These are phyloP conservation scores for Hipparchia sbordonii DNA, from an alignment of 2,888 invertebrate genomes.

Conservation along the genomic window DNA sequence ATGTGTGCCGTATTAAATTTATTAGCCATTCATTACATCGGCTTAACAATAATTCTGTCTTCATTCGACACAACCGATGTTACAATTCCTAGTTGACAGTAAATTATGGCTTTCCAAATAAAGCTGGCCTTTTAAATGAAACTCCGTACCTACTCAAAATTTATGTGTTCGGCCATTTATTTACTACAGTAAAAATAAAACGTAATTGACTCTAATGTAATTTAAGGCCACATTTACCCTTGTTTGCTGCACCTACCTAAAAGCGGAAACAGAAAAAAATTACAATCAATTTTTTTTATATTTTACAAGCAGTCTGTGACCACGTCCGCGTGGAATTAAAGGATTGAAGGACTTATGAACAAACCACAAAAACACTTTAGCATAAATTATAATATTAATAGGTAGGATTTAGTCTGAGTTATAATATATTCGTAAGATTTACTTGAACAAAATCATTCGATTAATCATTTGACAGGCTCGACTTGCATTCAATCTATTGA, in stretches of 20 bases:
- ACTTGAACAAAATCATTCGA: too few species aligned
- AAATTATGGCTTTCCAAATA: constrained; percentile 23
- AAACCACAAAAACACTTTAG: too few species aligned
- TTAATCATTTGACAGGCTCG: too few species aligned
- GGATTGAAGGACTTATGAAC: too few species aligned
- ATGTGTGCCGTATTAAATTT: constrained; percentile 11
- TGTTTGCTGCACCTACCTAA: not conserved
- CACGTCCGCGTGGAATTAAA: too few species aligned
- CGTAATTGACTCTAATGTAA: not conserved
- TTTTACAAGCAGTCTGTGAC: too few species aligned
- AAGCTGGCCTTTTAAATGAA: constrained; percentile 18
- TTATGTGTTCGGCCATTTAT: constrained; percentile 9
- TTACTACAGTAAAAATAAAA: constrained; percentile 4
- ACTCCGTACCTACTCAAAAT: constrained; percentile 5
- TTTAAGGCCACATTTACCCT: not conserved
- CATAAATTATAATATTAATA: too few species aligned
- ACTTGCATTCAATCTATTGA: too few species aligned
- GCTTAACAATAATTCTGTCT: constrained; percentile 17
- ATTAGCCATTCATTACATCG: constrained; percentile 14
- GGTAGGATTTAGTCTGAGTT: too few species aligned
- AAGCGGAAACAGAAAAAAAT: not conserved
- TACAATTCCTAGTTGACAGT: constrained; percentile 24
- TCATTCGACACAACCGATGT: constrained; percentile 21
- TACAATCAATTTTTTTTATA: too few species aligned
- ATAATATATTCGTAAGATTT: too few species aligned